Evolutionary conservation across 1,140 invertebrate species (phyloP).

Genomic region (Trissolcus basalis): DNA sequence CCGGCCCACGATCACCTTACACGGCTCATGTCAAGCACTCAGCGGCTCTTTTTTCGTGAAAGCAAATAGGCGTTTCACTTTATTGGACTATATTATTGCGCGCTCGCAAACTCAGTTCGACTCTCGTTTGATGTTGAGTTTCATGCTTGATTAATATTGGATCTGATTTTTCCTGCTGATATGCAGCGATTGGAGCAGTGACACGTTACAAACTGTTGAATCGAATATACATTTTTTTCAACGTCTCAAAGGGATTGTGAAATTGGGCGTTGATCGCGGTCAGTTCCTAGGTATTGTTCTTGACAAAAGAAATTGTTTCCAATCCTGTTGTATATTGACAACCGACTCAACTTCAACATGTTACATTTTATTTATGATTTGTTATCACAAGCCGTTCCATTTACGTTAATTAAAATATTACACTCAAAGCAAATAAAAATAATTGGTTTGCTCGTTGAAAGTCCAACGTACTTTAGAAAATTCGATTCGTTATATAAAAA

Average conservation of each 20-base stretch:
- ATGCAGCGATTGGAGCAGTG: conserved; percentile 12
- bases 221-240: conserved; percentile 22
- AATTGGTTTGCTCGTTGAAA: too few species aligned
- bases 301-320: conserved; percentile 7
- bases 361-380: too few species aligned
- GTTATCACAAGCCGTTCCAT: too few species aligned
- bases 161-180: conserved; percentile 26
- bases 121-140: conserved; percentile 3
- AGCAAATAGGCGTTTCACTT: conserved; percentile 36
- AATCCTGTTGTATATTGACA: not conserved
- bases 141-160: conserved; percentile 47
- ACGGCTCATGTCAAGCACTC: conserved; percentile 1
- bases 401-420: too few species aligned
- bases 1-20: conserved; percentile 26
- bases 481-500: too few species aligned
- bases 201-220: conserved; percentile 22
- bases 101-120: too few species aligned
- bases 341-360: not conserved
- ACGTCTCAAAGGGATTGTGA: conserved; percentile 25
- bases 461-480: too few species aligned
- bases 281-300: conserved; percentile 5
- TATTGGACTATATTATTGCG: conserved; percentile 2
- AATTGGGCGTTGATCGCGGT: conserved; percentile 6
- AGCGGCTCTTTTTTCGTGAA: conserved; percentile 36
- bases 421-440: too few species aligned